A percentile compares a stretch with the other conserved stretches of the same genome.
Conservation (phyloP, 2,888 invertebrate genomes). For the Ichneumon xanthorius region DNA sequence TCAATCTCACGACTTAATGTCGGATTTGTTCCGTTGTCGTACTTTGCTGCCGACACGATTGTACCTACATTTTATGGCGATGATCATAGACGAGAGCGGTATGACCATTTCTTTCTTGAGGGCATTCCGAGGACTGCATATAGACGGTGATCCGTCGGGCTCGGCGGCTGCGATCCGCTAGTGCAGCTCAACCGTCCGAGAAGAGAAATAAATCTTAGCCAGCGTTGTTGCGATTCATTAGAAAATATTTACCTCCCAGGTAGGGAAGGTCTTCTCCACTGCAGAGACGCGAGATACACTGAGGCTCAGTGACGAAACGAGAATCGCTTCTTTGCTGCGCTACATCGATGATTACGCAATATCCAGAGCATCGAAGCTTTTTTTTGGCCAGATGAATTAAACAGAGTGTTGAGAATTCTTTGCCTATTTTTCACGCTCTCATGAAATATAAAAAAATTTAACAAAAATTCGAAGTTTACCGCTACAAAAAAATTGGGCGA, state of each 20-base stretch:
- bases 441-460: background rate
- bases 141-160: slow-evolving; percentile 46
- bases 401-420: background rate
- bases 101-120: slow-evolving; percentile 44
- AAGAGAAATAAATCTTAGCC: slow-evolving; percentile 57
- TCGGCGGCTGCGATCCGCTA: slow-evolving; percentile 19
- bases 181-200: slow-evolving; percentile 36
- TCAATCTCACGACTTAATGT: slow-evolving; percentile 28
- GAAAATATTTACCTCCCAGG: slow-evolving; percentile 48
- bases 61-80: background rate
- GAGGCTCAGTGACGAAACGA: slow-evolving; percentile 54
- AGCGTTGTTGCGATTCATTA: slow-evolving; percentile 47
- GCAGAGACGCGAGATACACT: slow-evolving; percentile 25
- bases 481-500: background rate
- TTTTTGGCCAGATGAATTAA: background rate
- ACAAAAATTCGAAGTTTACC: background rate
- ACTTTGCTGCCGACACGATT: background rate
- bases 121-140: slow-evolving; percentile 58
- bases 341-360: slow-evolving; percentile 48
- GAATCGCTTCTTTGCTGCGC: slow-evolving; percentile 38
- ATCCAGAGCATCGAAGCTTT: slow-evolving; percentile 5
- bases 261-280: slow-evolving; percentile 32
- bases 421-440: background rate
- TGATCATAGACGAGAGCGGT: background rate
- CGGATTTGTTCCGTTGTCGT: slow-evolving; percentile 19